phyloP scores from a whole-genome alignment of 2,888 invertebrate species.

The Andrena bicolor region DNA sequence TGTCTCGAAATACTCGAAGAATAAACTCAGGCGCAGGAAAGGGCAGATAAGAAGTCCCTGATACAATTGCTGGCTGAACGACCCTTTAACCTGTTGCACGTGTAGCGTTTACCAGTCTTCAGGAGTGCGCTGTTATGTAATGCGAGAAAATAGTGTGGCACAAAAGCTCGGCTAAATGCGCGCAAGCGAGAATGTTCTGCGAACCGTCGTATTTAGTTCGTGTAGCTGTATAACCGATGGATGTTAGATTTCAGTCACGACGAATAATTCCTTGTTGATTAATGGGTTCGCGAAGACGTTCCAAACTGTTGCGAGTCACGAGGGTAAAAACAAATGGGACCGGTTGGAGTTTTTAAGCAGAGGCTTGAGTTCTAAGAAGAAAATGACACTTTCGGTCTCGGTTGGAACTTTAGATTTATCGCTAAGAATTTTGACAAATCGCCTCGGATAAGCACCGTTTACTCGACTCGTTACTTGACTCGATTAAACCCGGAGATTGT shows the following conservation, averaged over 20 bases:
- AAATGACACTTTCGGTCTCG: not conserved
- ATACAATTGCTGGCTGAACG: constrained; percentile 62
- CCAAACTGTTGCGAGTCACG: not conserved
- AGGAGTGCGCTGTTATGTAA: constrained; percentile 38
- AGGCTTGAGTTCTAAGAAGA: not conserved
- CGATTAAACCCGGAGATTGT: no score
- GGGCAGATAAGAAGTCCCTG: constrained; percentile 52
- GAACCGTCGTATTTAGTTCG: not conserved
- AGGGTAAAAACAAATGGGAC: not conserved
- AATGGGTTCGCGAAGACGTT: not conserved
- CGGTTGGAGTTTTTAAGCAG: not conserved
- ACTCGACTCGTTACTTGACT: not conserved
- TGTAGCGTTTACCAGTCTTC: constrained; percentile 46
- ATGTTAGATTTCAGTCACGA: not conserved
- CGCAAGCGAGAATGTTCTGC: not conserved
- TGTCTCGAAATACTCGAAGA: not conserved
- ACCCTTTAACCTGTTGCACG: constrained; percentile 71
- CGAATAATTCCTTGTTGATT: not conserved
- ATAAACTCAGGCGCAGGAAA: constrained; percentile 30
- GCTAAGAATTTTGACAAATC: not conserved
- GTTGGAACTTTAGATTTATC: not conserved
- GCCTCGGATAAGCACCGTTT: not conserved
- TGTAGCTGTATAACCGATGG: not conserved
- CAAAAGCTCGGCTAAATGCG: constrained; percentile 14
- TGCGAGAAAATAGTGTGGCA: constrained; percentile 41